These are phyloP conservation scores for Balaeniceps rex DNA, from an alignment of 2,113 vertebrate genomes.

Conservation along the genomic window DNA sequence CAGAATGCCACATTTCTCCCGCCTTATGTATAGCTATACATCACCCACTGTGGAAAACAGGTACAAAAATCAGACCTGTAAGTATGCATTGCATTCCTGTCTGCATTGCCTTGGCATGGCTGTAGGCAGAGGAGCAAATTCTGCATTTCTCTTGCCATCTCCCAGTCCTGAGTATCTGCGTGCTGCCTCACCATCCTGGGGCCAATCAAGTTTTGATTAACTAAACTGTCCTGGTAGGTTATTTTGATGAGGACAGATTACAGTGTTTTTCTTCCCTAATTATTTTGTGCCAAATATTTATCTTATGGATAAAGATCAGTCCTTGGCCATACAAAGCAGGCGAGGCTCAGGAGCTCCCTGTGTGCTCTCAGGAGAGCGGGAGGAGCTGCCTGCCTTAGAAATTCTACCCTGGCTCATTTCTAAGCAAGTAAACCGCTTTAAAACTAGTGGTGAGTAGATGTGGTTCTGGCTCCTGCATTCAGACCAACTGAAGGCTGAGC, in stretches of 20 bases:
- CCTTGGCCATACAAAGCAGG: neutral
- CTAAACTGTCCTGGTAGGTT: neutral
- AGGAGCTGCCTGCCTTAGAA: neutral
- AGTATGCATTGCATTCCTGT: accelerated
- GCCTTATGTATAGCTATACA: accelerated
- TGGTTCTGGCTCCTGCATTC: neutral
- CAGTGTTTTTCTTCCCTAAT: neutral
- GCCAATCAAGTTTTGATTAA: neutral
- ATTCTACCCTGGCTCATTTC: neutral
- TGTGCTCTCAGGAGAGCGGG: neutral
- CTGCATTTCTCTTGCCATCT: neutral
- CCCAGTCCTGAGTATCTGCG: neutral
- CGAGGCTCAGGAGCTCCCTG: accelerated
- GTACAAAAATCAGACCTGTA: neutral
- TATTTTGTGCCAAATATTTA: neutral
- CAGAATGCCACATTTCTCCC: neutral
- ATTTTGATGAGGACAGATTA: neutral
- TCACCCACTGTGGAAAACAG: neutral
- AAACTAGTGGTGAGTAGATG: neutral
- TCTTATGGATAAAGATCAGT: neutral
- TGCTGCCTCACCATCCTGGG: neutral
- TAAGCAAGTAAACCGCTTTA: neutral
- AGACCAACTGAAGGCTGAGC: neutral
- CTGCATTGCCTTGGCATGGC: neutral
- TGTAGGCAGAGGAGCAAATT: neutral